phyloP scores from a whole-genome alignment of 1,140 invertebrate species.

The Drosophila sucinea region DNA sequence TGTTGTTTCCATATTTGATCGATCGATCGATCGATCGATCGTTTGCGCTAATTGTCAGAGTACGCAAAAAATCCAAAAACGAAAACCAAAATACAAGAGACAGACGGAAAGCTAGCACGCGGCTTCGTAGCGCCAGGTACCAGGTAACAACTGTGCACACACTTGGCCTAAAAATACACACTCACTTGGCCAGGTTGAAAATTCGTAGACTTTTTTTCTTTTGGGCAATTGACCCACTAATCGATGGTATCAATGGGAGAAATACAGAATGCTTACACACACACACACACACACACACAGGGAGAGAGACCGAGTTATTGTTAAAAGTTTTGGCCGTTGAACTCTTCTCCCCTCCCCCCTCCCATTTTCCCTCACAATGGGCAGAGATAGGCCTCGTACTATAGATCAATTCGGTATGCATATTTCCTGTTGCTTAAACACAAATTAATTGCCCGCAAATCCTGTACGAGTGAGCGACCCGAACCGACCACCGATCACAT shows the following conservation, averaged over 20 bases:
- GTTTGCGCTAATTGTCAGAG: conserved; percentile 67
- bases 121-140: conserved; percentile 38
- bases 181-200: conserved; percentile 19
- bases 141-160: conserved; percentile 29
- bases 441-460: conserved; percentile 83
- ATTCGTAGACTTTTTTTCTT: conserved; percentile 20
- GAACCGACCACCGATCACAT: conserved; percentile 33
- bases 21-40: conserved; percentile 43
- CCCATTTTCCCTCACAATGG: no score
- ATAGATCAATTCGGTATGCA: conserved; percentile 10
- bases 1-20: conserved; percentile 49
- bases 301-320: conserved; percentile 18
- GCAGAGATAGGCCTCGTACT: not conserved
- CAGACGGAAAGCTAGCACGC: conserved; percentile 16
- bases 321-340: conserved; percentile 57
- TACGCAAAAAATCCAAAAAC: conserved; percentile 44
- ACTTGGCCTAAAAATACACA: conserved; percentile 56
- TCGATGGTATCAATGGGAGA: conserved; percentile 66
- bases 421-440: conserved; percentile 67
- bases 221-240: conserved; percentile 75
- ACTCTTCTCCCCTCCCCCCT: conserved; percentile 17
- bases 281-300: conserved; percentile 28
- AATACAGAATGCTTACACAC: conserved; percentile 18
- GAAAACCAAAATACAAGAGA: conserved; percentile 30
- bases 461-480: conserved; percentile 49